Conservation (phyloP, 2,888 invertebrate species). For the Ctenicera cuprea region DNA sequence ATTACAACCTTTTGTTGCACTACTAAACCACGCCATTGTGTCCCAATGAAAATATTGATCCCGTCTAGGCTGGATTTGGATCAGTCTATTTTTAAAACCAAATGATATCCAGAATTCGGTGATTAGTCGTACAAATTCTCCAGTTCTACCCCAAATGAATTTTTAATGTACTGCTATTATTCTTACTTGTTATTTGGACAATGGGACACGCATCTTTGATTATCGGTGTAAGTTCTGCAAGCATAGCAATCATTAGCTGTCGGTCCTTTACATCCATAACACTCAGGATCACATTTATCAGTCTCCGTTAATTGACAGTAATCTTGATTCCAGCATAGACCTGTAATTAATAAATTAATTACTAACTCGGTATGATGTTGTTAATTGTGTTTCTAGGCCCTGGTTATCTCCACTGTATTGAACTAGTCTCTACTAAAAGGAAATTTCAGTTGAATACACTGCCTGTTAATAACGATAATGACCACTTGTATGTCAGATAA, state of each 20-base stretch:
- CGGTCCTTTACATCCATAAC: slow-evolving; percentile 83
- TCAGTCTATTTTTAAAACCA: not conserved
- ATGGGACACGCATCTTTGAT: slow-evolving; percentile 69
- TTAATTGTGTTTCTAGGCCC: not conserved
- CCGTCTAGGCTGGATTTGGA: not conserved
- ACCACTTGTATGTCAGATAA: too few species aligned
- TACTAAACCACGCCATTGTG: not conserved
- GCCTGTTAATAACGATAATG: not conserved
- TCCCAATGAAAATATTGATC: not conserved
- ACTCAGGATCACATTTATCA: slow-evolving; percentile 81
- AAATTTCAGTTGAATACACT: not conserved
- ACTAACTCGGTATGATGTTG: not conserved
- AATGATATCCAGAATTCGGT: too few species aligned
- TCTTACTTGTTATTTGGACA: slow-evolving; percentile 83
- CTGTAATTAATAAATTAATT: slow-evolving; percentile 57
- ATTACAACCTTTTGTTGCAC: not conserved
- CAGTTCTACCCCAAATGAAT: too few species aligned
- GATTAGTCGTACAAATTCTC: too few species aligned
- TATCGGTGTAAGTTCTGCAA: slow-evolving; percentile 76
- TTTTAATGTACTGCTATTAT: too few species aligned
- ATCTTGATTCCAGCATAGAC: slow-evolving; percentile 72
- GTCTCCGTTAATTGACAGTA: slow-evolving; percentile 74
- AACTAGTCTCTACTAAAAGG: not conserved
- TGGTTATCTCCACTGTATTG: not conserved
- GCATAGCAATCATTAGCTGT: slow-evolving; percentile 78